phyloP scores from a whole-genome alignment of 2,888 invertebrate genomes.

The Stenodera caucasica region DNA sequence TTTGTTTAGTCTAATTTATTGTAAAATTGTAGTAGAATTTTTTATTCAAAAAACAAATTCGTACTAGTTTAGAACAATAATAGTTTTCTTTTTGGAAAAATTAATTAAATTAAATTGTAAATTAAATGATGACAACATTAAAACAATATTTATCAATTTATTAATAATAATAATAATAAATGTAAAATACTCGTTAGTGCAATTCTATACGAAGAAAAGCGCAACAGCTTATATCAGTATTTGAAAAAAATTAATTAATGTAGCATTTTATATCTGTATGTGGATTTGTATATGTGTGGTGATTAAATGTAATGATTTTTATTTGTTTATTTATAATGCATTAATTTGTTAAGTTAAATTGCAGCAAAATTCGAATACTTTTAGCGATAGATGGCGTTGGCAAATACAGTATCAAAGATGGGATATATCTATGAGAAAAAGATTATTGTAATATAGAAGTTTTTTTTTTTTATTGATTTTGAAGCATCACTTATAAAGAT shows the following conservation, averaged over 20 bases:
- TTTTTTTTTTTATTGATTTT: too few species aligned
- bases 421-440: too few species aligned
- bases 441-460: too few species aligned
- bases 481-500: too few species aligned
- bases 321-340: slow-evolving; percentile 3
- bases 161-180: neutral
- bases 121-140: neutral
- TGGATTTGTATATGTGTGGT: slow-evolving; percentile 32
- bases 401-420: too few species aligned
- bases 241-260: slow-evolving; percentile 33
- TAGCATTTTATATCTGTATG: slow-evolving; percentile 39
- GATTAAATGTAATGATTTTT: slow-evolving; percentile 39
- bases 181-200: slow-evolving; percentile 23
- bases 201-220: slow-evolving; percentile 16
- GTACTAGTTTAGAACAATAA: neutral
- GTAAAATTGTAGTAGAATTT: slow-evolving; percentile 7
- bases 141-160: neutral
- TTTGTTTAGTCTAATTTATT: slow-evolving; percentile 17
- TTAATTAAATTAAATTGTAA: neutral
- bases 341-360: too few species aligned
- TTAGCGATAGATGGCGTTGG: too few species aligned
- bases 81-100: neutral
- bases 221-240: slow-evolving; percentile 30
- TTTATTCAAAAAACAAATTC: neutral
- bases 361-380: too few species aligned